Conservation (phyloP, 2,888 invertebrate genomes). For the Acleris holmiana region DNA sequence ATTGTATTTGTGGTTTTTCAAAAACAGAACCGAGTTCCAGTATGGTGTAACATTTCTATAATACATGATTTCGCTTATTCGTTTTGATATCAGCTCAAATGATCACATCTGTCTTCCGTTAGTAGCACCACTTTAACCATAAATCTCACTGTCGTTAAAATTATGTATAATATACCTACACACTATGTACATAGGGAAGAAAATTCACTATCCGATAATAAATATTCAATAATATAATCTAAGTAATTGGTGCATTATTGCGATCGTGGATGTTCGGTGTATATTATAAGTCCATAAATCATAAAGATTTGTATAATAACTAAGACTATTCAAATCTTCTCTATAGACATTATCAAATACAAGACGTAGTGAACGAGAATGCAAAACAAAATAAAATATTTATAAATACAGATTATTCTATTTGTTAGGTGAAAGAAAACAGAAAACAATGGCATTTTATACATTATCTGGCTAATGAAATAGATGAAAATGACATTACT, state of each 20-base stretch:
- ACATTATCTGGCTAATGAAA: too few relatives aligned
- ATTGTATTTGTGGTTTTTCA: background rate
- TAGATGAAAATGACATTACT: too few relatives aligned
- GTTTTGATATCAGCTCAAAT: slow-evolving; percentile 57
- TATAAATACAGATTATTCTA: background rate
- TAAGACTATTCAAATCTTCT: background rate
- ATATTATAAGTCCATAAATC: background rate
- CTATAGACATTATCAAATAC: background rate
- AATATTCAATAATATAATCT: background rate
- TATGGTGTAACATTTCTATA: slow-evolving; percentile 25
- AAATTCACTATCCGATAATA: background rate
- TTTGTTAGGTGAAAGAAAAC: background rate
- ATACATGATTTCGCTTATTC: slow-evolving; percentile 38
- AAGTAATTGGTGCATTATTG: slow-evolving; percentile 4
- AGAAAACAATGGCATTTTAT: too few relatives aligned
- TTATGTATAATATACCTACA: too few relatives aligned
- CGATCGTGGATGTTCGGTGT: background rate
- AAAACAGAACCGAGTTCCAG: slow-evolving; percentile 10
- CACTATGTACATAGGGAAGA: slow-evolving; percentile 11
- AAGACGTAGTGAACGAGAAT: background rate
- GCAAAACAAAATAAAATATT: background rate
- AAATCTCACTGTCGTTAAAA: slow-evolving; percentile 22
- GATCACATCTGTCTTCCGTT: slow-evolving; percentile 74
- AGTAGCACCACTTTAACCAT: slow-evolving; percentile 37
- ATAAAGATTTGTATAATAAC: background rate